Evolutionary conservation across 2,888 invertebrate genomes (phyloP).

Genomic region (Spilosoma lubricipeda): DNA sequence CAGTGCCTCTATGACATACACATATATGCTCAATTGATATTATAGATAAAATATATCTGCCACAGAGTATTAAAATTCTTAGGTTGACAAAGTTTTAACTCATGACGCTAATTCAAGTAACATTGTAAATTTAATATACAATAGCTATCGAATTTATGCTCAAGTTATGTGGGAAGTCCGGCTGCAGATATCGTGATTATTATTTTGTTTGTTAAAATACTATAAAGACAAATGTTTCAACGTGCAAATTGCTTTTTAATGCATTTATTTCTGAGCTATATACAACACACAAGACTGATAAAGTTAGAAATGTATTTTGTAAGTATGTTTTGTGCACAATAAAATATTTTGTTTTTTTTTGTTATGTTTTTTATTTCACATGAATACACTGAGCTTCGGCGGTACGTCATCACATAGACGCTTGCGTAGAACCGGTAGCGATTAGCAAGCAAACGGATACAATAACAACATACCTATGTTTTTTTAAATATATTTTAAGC

Average conservation of each 20-base stretch:
- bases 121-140: slow-evolving; percentile 3
- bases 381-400: slow-evolving; percentile 43
- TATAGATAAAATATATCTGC: slow-evolving; percentile 20
- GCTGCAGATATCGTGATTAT: slow-evolving; percentile 58
- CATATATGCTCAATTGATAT: slow-evolving; percentile 33
- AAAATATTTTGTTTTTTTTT: slow-evolving; percentile 79
- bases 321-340: slow-evolving; percentile 84
- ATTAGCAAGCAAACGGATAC: slow-evolving; percentile 78
- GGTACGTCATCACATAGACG: slow-evolving; percentile 33
- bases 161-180: slow-evolving; percentile 70
- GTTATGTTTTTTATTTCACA: slow-evolving; percentile 77
- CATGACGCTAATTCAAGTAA: slow-evolving; percentile 16
- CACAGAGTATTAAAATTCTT: slow-evolving; percentile 16
- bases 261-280: slow-evolving; percentile 84
- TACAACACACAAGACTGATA: slow-evolving; percentile 86
- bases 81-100: slow-evolving; percentile 24
- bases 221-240: slow-evolving; percentile 51
- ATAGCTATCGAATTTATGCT: slow-evolving; percentile 49
- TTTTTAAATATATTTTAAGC: slow-evolving; percentile 25
- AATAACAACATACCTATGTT: slow-evolving; percentile 24
- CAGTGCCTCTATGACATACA: slow-evolving; percentile 38
- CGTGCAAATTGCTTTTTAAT: slow-evolving; percentile 74
- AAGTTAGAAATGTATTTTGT: slow-evolving; percentile 80
- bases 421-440: slow-evolving; percentile 46
- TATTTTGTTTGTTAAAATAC: slow-evolving; percentile 50